Percentiles rank a stretch among this genome's conserved stretches.
phyloP scores from a whole-genome alignment of 1,140 invertebrate genomes.

The Drosophila arizonae region DNA sequence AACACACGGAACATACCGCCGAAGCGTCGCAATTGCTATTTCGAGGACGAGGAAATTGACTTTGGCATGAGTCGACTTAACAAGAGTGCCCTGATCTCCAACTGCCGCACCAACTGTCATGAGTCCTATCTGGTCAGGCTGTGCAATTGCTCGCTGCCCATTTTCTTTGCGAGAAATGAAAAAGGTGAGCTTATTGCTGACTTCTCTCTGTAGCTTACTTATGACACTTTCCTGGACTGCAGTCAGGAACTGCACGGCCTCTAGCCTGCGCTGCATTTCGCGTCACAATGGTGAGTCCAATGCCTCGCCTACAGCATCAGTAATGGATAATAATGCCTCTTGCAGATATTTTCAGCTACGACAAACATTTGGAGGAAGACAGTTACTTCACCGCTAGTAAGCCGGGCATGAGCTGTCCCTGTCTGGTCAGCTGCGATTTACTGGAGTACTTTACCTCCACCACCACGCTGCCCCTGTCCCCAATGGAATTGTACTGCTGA shows the following conservation, averaged over 20 bases:
- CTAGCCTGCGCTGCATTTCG: conserved; percentile 60
- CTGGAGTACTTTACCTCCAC: conserved; percentile 64
- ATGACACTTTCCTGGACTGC: not conserved
- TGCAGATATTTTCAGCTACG: conserved; percentile 73
- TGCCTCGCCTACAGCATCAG: not conserved
- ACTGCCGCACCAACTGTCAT: conserved; percentile 67
- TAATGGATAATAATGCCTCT: not conserved
- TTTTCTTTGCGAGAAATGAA: conserved; percentile 61
- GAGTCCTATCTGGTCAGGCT: conserved; percentile 65
- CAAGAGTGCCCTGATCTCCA: conserved; percentile 46
- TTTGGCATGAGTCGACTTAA: conserved; percentile 46
- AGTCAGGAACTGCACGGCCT: conserved; percentile 58
- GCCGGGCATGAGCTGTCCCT: conserved; percentile 73
- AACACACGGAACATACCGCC: conserved; percentile 46
- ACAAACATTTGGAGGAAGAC: conserved; percentile 70
- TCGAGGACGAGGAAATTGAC: conserved; percentile 53
- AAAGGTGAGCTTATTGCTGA: conserved; percentile 33
- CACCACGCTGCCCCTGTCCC: conserved; percentile 63
- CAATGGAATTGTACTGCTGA: not conserved
- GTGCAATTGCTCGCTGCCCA: conserved; percentile 70
- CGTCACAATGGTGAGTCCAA: conserved; percentile 61
- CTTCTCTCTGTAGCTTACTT: not conserved
- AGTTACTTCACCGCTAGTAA: conserved; percentile 67
- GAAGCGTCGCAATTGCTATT: conserved; percentile 59
- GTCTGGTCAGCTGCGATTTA: conserved; percentile 68